A percentile compares a stretch with the other conserved stretches of the same genome.
Evolutionary conservation across 2,797 vertebrate genomes (phyloP).

Genomic region (Scleropages formosus): DNA sequence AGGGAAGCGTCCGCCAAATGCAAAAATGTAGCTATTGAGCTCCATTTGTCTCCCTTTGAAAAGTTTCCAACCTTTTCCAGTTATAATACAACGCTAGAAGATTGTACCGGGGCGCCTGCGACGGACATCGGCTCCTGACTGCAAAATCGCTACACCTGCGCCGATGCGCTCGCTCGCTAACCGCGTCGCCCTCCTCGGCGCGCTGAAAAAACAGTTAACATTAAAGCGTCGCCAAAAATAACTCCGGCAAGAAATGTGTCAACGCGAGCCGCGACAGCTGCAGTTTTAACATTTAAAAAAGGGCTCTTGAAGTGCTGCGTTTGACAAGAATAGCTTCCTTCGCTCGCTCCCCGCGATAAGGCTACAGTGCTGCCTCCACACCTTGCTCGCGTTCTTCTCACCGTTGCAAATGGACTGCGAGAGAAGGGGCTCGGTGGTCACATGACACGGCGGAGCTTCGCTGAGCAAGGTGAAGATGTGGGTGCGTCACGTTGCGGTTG

Average conservation of each 20-base stretch:
- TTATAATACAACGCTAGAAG: too few species aligned
- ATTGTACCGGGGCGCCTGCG: too few species aligned
- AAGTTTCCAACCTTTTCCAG: too few species aligned
- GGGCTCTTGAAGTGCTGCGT: not conserved
- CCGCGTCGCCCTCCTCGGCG: not conserved
- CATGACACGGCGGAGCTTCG: too few species aligned
- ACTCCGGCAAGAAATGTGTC: not conserved
- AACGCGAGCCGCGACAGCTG: not conserved
- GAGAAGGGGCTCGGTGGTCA: not conserved
- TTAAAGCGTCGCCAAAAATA: constrained; percentile 10
- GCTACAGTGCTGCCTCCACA: not conserved
- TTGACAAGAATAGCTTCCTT: not conserved
- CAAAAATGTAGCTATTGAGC: too few species aligned
- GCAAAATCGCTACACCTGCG: not conserved
- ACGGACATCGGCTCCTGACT: not conserved
- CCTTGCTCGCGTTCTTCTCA: constrained; percentile 6
- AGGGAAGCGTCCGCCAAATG: too few species aligned
- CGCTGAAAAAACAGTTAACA: not conserved
- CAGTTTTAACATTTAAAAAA: not conserved
- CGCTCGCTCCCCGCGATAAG: constrained; percentile 2
- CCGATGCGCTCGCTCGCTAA: not conserved
- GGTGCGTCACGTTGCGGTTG: too few species aligned
- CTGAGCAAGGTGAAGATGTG: too few species aligned
- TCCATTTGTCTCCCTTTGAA: too few species aligned
- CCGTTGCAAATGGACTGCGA: not conserved